A percentile compares a stretch with the other conserved stretches of the same genome.
These are phyloP conservation scores for Zhuqinia jingwanae DNA, from an alignment of 2,888 invertebrate genomes.

Conservation along the genomic window DNA sequence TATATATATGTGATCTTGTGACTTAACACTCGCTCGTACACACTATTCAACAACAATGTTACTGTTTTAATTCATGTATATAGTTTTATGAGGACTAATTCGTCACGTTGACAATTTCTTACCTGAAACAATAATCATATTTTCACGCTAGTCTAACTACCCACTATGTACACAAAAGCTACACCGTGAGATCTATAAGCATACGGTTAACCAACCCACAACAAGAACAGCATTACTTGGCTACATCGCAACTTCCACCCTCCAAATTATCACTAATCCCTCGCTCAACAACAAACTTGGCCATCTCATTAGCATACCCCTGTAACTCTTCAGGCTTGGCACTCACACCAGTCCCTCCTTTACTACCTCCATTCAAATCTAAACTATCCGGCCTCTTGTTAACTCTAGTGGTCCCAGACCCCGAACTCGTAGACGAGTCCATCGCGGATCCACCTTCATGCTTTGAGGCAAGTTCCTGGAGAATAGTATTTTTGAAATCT, in stretches of 20 bases:
- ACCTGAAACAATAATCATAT: too few relatives aligned
- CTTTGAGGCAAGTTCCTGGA: conserved; percentile 54
- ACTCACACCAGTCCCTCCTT: conserved; percentile 28
- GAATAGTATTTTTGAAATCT: conserved; percentile 71
- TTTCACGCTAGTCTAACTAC: too few relatives aligned
- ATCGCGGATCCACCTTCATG: neutral
- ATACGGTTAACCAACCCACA: neutral
- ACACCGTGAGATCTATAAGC: neutral
- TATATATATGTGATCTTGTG: too few relatives aligned
- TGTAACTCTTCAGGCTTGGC: conserved; percentile 71
- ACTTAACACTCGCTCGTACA: too few relatives aligned
- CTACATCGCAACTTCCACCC: neutral
- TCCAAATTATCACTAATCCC: conserved; percentile 53
- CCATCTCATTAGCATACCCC: conserved; percentile 77
- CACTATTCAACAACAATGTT: too few relatives aligned
- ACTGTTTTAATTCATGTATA: too few relatives aligned
- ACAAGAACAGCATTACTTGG: neutral
- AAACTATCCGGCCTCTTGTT: conserved; percentile 45
- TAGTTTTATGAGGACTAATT: too few relatives aligned
- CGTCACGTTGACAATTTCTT: too few relatives aligned
- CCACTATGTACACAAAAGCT: neutral
- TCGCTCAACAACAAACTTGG: conserved; percentile 72
- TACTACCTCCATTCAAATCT: conserved; percentile 26
- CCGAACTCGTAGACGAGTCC: conserved; percentile 23
- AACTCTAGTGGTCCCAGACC: conserved; percentile 16